Conservation (phyloP, 2,113 vertebrate genomes). For the Platanista minor region DNA sequence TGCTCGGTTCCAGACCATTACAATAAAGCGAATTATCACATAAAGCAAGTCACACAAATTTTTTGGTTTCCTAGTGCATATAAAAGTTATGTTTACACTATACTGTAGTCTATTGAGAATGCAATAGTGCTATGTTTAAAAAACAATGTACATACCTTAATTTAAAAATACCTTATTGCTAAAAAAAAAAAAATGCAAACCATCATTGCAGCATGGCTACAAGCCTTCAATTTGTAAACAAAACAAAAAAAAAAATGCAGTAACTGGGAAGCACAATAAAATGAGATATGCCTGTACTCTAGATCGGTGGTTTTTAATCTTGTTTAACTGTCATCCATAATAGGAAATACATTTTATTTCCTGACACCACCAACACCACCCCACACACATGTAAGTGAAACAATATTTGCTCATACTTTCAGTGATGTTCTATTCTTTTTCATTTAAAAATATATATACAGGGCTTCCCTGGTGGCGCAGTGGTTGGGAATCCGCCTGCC, state of each 20-base stretch:
- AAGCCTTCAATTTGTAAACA: neutral
- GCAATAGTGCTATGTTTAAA: neutral
- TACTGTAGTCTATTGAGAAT: neutral
- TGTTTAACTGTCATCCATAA: neutral
- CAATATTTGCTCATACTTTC: neutral
- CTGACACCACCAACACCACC: neutral
- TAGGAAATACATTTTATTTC: constrained; percentile 22
- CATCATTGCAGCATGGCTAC: neutral
- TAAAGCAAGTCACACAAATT: neutral
- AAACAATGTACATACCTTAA: neutral
- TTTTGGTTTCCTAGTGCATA: neutral
- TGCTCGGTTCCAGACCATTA: neutral
- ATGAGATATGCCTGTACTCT: neutral
- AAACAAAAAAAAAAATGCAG: neutral
- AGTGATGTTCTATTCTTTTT: neutral
- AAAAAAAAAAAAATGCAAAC: neutral
- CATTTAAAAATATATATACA: neutral
- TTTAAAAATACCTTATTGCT: neutral
- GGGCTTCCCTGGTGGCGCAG: too few species aligned
- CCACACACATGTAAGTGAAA: neutral
- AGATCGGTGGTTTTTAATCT: neutral
- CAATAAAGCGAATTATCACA: neutral
- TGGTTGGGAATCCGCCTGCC: too few species aligned
- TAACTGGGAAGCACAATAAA: neutral
- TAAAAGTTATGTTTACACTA: neutral